Evolutionary conservation across 2,888 invertebrate species (phyloP), one percentile per base, ranked within the genome.

Genomic region (Argyresthia albistria): DNA sequence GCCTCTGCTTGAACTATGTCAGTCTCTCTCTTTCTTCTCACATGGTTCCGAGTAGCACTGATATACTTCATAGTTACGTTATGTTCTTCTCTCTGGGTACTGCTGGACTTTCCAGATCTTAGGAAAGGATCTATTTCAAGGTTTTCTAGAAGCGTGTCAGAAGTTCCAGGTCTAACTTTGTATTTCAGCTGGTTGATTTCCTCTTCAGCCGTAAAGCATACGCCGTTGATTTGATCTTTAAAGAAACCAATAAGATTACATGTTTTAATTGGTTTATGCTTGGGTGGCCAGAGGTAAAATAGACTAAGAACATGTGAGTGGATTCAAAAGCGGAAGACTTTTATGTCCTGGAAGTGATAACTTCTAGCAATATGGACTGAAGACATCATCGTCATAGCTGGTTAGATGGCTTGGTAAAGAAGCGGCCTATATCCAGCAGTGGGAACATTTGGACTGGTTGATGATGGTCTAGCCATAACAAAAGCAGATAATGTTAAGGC

Each of bases 1-100:
- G 90, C 90, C 65, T 93, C 92, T n/a, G 93, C 89, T 54, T 91
- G 90, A n/a, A 94, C 90, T 1, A 93, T 89, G 61, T 93, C 92
- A 15, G 89, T 90, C 57, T 93, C 92, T 55, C 93, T 82, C 64
- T 89, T 90, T 48, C 89, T 82, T 54, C 93, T 86, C 1, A 88
- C 66, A 65, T 81, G 83, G 58, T 88, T 88, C 52, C 72, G 76
- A 8, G 69, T 60, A 9, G 70, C 66, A 52, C 71, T 79, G 0
- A 71, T 68, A 57, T 74, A 73, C 56, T 78, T 74, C 2, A 64
- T 67, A 0, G 81, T 76, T 50, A 76, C 71, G 50, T 83, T 79
- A 45, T 75, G 60, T 43, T 72, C 66, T 57, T 82, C 77, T 56
- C 80, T 70, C n/a, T 81, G 74, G 55, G 72, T 76, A 35, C 75